These are phyloP conservation scores for Aleiodes leptofemur DNA, from an alignment of 2,888 invertebrate species.

Conservation along the genomic window DNA sequence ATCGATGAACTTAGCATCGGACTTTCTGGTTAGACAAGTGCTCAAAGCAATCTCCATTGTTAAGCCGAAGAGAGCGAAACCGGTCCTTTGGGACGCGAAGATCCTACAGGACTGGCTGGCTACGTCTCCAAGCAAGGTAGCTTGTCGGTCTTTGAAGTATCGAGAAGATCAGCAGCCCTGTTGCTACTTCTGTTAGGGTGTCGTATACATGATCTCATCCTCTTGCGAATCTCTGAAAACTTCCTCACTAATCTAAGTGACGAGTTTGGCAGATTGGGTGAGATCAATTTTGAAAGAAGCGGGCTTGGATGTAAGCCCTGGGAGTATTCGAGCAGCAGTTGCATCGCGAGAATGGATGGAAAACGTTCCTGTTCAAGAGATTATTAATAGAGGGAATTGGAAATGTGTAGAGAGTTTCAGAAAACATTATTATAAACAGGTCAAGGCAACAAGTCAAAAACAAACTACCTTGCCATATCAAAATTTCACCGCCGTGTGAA, in stretches of 20 bases:
- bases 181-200: constrained; percentile 51
- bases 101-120: background rate
- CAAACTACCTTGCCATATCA: background rate
- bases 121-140: background rate
- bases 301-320: constrained; percentile 47
- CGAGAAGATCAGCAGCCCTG: constrained; percentile 51
- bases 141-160: constrained; percentile 31
- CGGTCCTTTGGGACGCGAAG: background rate
- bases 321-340: constrained; percentile 52
- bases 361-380: constrained; percentile 38
- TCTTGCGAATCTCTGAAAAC: constrained; percentile 48
- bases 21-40: background rate
- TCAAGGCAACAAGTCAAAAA: background rate
- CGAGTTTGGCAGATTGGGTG: constrained; percentile 52
- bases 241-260: constrained; percentile 43
- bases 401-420: constrained; percentile 7
- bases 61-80: background rate
- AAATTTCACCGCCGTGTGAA: background rate
- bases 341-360: constrained; percentile 53
- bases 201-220: constrained; percentile 52
- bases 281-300: constrained; percentile 51
- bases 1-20: background rate
- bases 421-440: background rate
- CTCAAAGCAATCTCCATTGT: background rate
- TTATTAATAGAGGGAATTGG: constrained; percentile 41